Conservation (phyloP, 2,888 invertebrate genomes). For the Drosophila anceps region DNA sequence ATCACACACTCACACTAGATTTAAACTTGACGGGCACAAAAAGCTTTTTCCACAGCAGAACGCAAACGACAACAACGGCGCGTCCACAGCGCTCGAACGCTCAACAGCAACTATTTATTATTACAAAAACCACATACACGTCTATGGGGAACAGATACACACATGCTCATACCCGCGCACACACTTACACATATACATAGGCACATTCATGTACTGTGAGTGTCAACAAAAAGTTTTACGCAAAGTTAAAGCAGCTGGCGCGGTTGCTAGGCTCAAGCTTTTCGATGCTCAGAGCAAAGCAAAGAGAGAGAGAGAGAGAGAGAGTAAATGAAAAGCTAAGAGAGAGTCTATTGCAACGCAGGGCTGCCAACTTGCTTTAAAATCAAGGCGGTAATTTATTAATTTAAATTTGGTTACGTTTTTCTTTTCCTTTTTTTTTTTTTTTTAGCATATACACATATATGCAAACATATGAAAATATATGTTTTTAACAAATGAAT, state of each 20-base stretch:
- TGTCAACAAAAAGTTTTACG: slow-evolving; percentile 62
- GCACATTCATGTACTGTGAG: slow-evolving; percentile 30
- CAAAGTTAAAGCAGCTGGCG: slow-evolving; percentile 19
- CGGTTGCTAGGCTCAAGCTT: slow-evolving; percentile 48
- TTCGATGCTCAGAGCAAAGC: slow-evolving; percentile 17
- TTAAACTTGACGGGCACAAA: slow-evolving; percentile 41
- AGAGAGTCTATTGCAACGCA: slow-evolving; percentile 2
- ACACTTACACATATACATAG: background rate
- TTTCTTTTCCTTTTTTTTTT: slow-evolving; percentile 18
- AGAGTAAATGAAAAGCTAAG: slow-evolving; percentile 12
- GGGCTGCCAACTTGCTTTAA: slow-evolving; percentile 46
- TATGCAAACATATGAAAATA: slow-evolving; percentile 65
- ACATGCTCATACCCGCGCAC: background rate
- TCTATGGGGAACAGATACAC: slow-evolving; percentile 11
- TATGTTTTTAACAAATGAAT: slow-evolving; percentile 45
- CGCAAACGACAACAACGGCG: slow-evolving; percentile 33
- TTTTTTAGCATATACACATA: slow-evolving; percentile 28
- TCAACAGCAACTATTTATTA: slow-evolving; percentile 66
- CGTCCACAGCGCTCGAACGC: slow-evolving; percentile 63
- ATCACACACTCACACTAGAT: slow-evolving; percentile 51
- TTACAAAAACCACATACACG: slow-evolving; percentile 54
- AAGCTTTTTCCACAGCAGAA: slow-evolving; percentile 27
- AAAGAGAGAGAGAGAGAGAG: background rate
- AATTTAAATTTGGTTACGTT: slow-evolving; percentile 31
- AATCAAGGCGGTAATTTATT: slow-evolving; percentile 59